Evolutionary conservation across 1,140 invertebrate species (phyloP), one percentile per base, ranked within the genome.

Genomic region (Drosophila kurseongensis): DNA sequence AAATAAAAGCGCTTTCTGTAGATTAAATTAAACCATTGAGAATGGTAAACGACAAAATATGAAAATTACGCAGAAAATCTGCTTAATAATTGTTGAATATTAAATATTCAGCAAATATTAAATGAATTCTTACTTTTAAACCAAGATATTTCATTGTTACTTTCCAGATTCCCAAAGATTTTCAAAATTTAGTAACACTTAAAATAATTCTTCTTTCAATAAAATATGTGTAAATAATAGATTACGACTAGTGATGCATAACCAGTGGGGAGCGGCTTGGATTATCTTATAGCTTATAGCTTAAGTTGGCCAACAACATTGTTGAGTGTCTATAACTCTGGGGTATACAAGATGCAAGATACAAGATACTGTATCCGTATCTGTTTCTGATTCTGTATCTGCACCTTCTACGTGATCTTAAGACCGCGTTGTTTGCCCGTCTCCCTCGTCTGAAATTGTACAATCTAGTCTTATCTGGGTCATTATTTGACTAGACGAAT

Each of bases 391-490:
- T 55, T 58, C 56, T 60, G 13, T 61, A 42, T 32, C 48, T 38
- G 23, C 47, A 32, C 35, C 54, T 55, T 32, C 42, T 58, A 14
- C 16, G 13, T 16, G 14, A 14, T 55, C 44, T 58, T 60, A 38
- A 14, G 29, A 56, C 41, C 61, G 38, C 14, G 14, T 38, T 60
- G 6, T 36, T 62, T 63, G 29, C 56, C 29, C 59, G 44, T 50
- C 48, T 50, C 29, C 8, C n/a, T 32, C 56, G 14, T 45, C 44
- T 75, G 69, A 78, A 54, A 60, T 65, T 74, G 74, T 75, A 68
- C 74, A 86, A 86, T 88, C 75, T 48, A 14, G 55, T 59, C 75
- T 88, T 86, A 86, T 86, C 83, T 86, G 72, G 73, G 72, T 75
- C 73, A 75, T 75, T 75, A 75, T 75, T 75, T 75, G 73, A 66